These are phyloP conservation scores for Pterostichus niger DNA, from an alignment of 2,888 invertebrate species.

Conservation along the genomic window DNA sequence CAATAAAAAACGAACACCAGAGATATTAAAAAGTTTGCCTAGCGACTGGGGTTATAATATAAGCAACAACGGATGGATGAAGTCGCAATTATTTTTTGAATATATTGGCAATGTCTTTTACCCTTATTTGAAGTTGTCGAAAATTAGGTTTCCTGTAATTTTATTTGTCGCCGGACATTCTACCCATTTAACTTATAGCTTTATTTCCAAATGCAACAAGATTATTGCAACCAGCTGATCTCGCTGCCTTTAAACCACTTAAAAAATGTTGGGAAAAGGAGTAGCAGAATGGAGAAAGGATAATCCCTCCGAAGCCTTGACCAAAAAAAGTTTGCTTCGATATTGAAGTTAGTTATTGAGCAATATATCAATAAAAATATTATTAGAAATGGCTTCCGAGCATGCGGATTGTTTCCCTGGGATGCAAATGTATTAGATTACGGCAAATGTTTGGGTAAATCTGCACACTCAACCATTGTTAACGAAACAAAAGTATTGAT, in stretches of 20 bases:
- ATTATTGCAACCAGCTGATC: constrained; percentile 70
- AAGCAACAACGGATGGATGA: constrained; percentile 68
- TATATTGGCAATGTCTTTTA: constrained; percentile 59
- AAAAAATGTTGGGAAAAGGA: constrained; percentile 69
- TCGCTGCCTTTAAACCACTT: constrained; percentile 69
- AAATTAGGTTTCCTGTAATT: constrained; percentile 5
- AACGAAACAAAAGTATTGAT: too few species aligned
- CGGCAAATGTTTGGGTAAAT: too few species aligned
- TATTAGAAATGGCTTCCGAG: constrained; percentile 69
- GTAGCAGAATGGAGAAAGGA: constrained; percentile 69
- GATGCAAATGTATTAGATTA: constrained; percentile 69
- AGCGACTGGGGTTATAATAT: too few species aligned
- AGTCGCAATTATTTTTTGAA: constrained; percentile 65
- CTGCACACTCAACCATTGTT: too few species aligned
- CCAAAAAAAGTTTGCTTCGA: constrained; percentile 70
- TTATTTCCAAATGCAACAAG: constrained; percentile 71
- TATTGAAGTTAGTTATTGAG: constrained; percentile 68
- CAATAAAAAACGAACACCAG: too few species aligned
- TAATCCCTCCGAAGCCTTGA: constrained; percentile 69
- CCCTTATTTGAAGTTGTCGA: not conserved
- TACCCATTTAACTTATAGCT: constrained; percentile 67
- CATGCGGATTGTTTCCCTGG: constrained; percentile 70
- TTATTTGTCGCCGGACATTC: constrained; percentile 13
- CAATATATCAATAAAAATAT: constrained; percentile 53
- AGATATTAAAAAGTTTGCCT: too few species aligned